Percentiles rank a stretch among this genome's conserved stretches.
Evolutionary conservation across 2,113 vertebrate genomes (phyloP).

Genomic region (Podarcis raffonei): DNA sequence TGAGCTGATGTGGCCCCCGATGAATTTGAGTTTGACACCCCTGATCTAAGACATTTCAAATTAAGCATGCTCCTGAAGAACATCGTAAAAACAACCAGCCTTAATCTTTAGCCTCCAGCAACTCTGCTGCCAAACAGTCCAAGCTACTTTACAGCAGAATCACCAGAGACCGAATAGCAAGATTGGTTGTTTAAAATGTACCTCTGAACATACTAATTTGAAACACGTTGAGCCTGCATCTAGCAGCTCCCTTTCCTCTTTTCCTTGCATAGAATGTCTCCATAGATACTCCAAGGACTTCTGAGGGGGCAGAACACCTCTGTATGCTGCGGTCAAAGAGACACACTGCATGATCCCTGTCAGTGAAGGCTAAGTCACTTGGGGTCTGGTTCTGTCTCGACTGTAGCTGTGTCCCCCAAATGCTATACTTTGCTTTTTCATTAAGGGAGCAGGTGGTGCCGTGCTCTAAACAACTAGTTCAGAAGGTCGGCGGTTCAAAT

Average conservation of each 20-base stretch:
- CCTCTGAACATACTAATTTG: not conserved
- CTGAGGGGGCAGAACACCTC: not conserved
- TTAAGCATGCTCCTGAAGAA: not conserved
- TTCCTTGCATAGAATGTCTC: not conserved
- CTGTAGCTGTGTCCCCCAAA: not conserved
- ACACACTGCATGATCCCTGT: not conserved
- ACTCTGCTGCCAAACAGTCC: not conserved
- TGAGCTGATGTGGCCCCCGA: too few species aligned
- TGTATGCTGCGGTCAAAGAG: not conserved
- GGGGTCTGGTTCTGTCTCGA: not conserved
- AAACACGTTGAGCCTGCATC: not conserved
- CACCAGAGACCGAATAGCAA: too few species aligned
- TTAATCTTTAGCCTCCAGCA: not conserved
- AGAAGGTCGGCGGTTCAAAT: too few species aligned
- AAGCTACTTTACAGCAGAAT: not conserved
- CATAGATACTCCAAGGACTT: not conserved
- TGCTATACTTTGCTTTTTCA: not conserved
- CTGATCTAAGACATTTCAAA: not conserved
- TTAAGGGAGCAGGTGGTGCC: too few species aligned
- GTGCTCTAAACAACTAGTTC: too few species aligned
- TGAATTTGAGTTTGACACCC: too few species aligned
- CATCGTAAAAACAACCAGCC: not conserved
- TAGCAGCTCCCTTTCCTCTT: not conserved
- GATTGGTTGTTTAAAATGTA: not conserved
- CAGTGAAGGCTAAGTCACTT: not conserved